Evolutionary conservation across 1,140 invertebrate genomes (phyloP).

Genomic region (Campodea augens): DNA sequence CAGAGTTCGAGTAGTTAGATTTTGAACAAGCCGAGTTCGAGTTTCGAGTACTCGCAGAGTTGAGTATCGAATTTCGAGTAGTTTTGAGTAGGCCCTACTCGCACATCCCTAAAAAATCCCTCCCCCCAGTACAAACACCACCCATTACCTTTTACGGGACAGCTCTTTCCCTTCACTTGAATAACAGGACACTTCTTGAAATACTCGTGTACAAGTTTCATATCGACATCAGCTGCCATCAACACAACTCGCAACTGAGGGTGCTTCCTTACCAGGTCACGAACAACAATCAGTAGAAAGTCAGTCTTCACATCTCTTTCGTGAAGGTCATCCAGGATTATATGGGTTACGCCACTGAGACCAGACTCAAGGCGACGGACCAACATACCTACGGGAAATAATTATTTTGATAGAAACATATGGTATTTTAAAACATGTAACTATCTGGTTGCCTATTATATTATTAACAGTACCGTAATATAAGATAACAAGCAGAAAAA

Average conservation of each 20-base stretch:
- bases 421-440: background rate
- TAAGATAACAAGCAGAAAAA: background rate
- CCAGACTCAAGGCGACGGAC: constrained; percentile 30
- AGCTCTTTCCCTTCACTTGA: constrained; percentile 20
- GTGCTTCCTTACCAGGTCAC: constrained; percentile 29
- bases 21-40: no score
- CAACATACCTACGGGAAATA: constrained; percentile 15
- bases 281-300: constrained; percentile 34
- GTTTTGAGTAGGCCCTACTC: no score
- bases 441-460: no score
- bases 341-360: constrained; percentile 24
- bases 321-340: constrained; percentile 38
- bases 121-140: background rate
- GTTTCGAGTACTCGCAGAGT: no score
- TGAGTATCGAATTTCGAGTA: no score
- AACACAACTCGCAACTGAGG: constrained; percentile 32
- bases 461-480: background rate
- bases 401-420: background rate
- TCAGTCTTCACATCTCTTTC: constrained; percentile 40
- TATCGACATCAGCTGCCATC: constrained; percentile 40
- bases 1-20: no score
- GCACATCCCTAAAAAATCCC: no score
- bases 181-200: constrained; percentile 30
- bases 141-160: constrained; percentile 18
- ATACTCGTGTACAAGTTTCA: constrained; percentile 31